A percentile compares a stretch with the other conserved stretches of the same genome.
These are phyloP conservation scores for Bombus polaris DNA, from an alignment of 1,140 invertebrate species.

Conservation along the genomic window DNA sequence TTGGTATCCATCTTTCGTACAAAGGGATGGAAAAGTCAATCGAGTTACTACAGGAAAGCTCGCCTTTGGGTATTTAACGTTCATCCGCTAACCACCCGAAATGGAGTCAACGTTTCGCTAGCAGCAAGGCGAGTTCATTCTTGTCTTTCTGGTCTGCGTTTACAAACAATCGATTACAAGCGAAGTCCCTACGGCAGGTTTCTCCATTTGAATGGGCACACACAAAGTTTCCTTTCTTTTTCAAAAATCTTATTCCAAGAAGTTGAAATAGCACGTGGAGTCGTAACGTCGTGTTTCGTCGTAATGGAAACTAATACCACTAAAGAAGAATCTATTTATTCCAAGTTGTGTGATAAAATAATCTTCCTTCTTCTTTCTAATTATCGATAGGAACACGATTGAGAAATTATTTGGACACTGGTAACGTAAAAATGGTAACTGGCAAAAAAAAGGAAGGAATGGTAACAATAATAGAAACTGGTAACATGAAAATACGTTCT, in stretches of 20 bases:
- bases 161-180: conserved; percentile 2
- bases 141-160: background rate
- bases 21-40: background rate
- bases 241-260: background rate
- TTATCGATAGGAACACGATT: too few relatives aligned
- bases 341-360: too few relatives aligned
- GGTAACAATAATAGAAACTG: too few relatives aligned
- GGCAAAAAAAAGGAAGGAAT: too few relatives aligned
- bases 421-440: too few relatives aligned
- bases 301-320: background rate
- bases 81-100: background rate
- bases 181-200: background rate
- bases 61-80: background rate
- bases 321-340: background rate
- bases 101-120: background rate
- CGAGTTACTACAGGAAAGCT: background rate
- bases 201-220: background rate
- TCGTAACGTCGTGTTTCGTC: too few relatives aligned
- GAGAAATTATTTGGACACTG: too few relatives aligned
- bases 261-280: background rate
- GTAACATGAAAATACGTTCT: too few relatives aligned
- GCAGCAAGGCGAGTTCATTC: background rate
- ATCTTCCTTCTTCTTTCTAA: too few relatives aligned
- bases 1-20: too few relatives aligned
- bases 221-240: background rate